phyloP scores from a whole-genome alignment of 2,888 invertebrate genomes.

The Aleiodes testaceus region DNA sequence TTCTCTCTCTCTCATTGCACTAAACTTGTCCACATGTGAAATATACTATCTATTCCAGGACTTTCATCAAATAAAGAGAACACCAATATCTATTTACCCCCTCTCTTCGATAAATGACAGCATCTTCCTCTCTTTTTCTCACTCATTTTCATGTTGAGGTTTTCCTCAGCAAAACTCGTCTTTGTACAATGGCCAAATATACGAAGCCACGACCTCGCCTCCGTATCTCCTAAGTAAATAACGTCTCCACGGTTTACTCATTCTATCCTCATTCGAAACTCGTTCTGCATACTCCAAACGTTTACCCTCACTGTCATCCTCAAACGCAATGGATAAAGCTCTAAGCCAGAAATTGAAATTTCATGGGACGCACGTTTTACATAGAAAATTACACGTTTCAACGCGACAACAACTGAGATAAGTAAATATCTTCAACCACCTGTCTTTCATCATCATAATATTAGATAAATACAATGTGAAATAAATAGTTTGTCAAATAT shows the following conservation, averaged over 20 bases:
- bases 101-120: slow-evolving; percentile 10
- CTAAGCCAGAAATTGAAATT: slow-evolving; percentile 35
- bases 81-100: slow-evolving; percentile 3
- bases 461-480: too few relatives aligned
- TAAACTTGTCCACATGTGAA: not conserved
- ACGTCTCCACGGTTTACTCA: slow-evolving; percentile 37
- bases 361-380: slow-evolving; percentile 35
- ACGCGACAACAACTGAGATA: slow-evolving; percentile 20
- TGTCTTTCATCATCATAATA: not conserved
- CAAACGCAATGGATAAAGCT: slow-evolving; percentile 32
- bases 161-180: slow-evolving; percentile 10
- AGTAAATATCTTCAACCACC: slow-evolving; percentile 9
- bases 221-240: slow-evolving; percentile 43
- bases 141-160: not conserved
- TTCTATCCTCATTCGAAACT: slow-evolving; percentile 17
- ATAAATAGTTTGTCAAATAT: not conserved
- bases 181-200: slow-evolving; percentile 26
- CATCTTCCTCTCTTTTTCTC: slow-evolving; percentile 9
- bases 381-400: slow-evolving; percentile 38
- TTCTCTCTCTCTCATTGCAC: slow-evolving; percentile 2
- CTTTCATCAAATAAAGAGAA: slow-evolving; percentile 47
- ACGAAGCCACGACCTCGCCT: slow-evolving; percentile 40
- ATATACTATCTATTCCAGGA: slow-evolving; percentile 28
- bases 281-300: slow-evolving; percentile 16
- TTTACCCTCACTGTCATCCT: slow-evolving; percentile 8